These are phyloP conservation scores for Brachyalestes nurse DNA, from an alignment of 2,797 vertebrate genomes.

Conservation along the genomic window DNA sequence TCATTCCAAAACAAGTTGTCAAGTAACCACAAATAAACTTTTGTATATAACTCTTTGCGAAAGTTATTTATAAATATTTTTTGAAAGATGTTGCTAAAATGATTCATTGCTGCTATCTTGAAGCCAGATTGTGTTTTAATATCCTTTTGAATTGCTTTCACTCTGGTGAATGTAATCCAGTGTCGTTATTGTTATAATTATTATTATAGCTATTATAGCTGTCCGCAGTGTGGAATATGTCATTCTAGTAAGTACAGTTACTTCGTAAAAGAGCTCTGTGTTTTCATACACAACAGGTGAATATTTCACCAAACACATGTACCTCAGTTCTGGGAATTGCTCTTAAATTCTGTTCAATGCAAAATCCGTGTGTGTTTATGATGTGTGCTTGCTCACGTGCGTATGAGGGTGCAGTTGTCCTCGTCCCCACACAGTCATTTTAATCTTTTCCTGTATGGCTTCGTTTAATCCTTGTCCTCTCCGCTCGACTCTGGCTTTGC, in stretches of 20 bases:
- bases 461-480: not conserved
- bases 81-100: no score
- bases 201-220: no score
- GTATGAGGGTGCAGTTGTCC: not conserved
- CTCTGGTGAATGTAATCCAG: no score
- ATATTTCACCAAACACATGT: not conserved
- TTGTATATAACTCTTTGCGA: no score
- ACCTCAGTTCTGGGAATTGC: not conserved
- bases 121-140: no score
- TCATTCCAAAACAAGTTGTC: no score
- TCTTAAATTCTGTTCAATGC: not conserved
- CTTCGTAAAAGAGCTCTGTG: not conserved
- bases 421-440: not conserved
- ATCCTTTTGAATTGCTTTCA: no score
- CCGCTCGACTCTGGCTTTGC: not conserved
- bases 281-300: not conserved
- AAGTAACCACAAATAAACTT: no score
- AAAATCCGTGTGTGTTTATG: not conserved
- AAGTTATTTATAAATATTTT: no score
- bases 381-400: not conserved
- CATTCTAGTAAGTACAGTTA: not conserved
- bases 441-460: not conserved
- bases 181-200: no score
- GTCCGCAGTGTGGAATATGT: no score
- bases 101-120: no score